Conservation (phyloP, 2,888 invertebrate species). For the Priocnemis perturbator region DNA sequence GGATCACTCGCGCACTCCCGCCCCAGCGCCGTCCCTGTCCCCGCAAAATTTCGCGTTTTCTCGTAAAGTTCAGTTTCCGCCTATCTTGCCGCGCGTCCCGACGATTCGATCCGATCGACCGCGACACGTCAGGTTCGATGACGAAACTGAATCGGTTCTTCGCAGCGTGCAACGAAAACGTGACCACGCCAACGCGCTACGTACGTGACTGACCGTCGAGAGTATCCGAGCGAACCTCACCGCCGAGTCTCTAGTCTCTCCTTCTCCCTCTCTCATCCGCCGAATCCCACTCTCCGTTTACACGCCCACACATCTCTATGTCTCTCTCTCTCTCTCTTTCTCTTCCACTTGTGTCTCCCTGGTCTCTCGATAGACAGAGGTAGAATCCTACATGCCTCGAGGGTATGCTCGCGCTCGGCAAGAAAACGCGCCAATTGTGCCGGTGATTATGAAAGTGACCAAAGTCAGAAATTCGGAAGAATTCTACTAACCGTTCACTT, state of each 20-base stretch:
- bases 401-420: background rate
- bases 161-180: constrained; percentile 37
- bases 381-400: background rate
- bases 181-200: constrained; percentile 42
- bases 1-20: no score
- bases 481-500: no score
- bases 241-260: constrained; percentile 12
- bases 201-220: constrained; percentile 51
- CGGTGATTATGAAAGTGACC: no score
- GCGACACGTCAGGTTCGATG: constrained; percentile 25
- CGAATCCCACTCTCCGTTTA: constrained; percentile 12
- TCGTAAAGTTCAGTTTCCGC: no score
- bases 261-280: constrained; percentile 15
- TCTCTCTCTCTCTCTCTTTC: constrained; percentile 15
- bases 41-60: no score
- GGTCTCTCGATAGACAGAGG: constrained; percentile 2
- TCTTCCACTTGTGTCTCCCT: background rate
- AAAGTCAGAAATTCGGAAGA: no score
- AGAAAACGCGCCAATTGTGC: constrained; percentile 11
- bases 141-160: constrained; percentile 45
- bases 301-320: constrained; percentile 14
- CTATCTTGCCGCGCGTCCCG: no score
- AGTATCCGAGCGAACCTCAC: constrained; percentile 43
- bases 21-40: no score
- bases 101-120: no score